Evolutionary conservation across 2,888 invertebrate genomes (phyloP), one percentile per base, ranked within the genome.

Genomic region (Formica aserva): DNA sequence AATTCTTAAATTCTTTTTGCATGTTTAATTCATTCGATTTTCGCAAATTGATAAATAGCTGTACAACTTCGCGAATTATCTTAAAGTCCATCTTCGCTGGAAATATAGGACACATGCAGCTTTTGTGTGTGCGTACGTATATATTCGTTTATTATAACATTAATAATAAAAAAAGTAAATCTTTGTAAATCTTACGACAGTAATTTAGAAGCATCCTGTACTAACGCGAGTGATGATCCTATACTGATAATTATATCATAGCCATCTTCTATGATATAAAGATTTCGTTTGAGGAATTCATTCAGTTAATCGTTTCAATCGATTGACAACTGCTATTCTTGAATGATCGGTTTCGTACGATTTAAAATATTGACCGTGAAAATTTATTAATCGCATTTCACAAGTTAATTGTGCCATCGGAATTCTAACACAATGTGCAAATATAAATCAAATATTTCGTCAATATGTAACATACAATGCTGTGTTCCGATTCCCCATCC

Each of bases 391-490:
- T 38, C 18, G 11, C 8, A 52, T 45, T 72, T 71, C 8, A 22
- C 48, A 35, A 69, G 13, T 60, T 62, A 35, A 52, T 35, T 35
- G 6, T 18, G 6, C 52, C 52, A 13, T 26, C 18, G 35, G 6
- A 65, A 76, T 35, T 8, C 1, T 18, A 76, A 52, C 52, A 32
- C 41, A 45, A 52, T 65, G 35, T 29, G 60, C 29, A 22, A 38
- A 67, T 71, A 45, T 18, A 69, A 77, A 45, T 71, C 29, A 69
- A 45, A 52, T 4, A 65, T 76, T 63, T 62, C 32, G 35, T 32
- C 52, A 18, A 52, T 8, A 0, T 32, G 57, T 11, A 78, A 78
- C 22, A 22, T 3, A 80, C 8, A 22, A 22, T 22, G 22, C 22
- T 22, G 22, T 22, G 22, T 22, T 22, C 22, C 22, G 22, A 22